Evolutionary conservation across 2,888 invertebrate species (phyloP).

Genomic region (Scelioninae gen. 1): DNA sequence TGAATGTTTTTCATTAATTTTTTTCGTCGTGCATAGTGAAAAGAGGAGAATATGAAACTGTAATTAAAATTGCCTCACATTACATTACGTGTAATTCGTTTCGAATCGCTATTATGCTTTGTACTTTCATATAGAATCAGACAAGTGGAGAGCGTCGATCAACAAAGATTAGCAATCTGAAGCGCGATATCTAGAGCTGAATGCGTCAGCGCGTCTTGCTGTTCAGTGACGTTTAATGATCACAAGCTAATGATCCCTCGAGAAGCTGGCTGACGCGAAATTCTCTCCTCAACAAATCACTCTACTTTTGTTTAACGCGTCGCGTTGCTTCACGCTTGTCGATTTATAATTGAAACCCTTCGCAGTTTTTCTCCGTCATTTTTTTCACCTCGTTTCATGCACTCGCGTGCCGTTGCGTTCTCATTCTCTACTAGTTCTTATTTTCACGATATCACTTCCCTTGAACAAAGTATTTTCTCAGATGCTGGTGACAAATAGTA

Average conservation of each 20-base stretch:
- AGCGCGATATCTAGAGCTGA: conserved; percentile 31
- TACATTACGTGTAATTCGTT: conserved; percentile 25
- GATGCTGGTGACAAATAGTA: neutral
- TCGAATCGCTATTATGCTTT: conserved; percentile 24
- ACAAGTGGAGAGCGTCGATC: conserved; percentile 31
- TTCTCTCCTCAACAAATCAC: conserved; percentile 48
- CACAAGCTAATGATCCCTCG: conserved; percentile 33
- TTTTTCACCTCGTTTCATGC: conserved; percentile 60
- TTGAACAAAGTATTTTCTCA: conserved; percentile 18
- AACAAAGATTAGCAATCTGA: conserved; percentile 37
- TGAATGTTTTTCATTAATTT: neutral
- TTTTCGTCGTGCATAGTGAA: too few relatives aligned
- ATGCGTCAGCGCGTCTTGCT: conserved; percentile 16
- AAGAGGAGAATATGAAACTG: neutral
- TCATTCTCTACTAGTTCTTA: conserved; percentile 60
- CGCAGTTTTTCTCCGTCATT: conserved; percentile 48
- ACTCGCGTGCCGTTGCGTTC: conserved; percentile 71
- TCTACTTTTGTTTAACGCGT: conserved; percentile 50
- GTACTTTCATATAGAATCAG: conserved; percentile 33
- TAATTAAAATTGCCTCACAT: conserved; percentile 41
- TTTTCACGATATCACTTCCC: conserved; percentile 60
- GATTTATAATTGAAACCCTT: conserved; percentile 65
- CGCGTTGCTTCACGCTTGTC: conserved; percentile 54
- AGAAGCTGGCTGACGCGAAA: conserved; percentile 27
- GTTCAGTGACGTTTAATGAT: conserved; percentile 45